Percentiles rank a stretch among this genome's conserved stretches.
Conservation (phyloP, 53 echinoderm and acorn worm species). For the Apostichopus leukothele region DNA sequence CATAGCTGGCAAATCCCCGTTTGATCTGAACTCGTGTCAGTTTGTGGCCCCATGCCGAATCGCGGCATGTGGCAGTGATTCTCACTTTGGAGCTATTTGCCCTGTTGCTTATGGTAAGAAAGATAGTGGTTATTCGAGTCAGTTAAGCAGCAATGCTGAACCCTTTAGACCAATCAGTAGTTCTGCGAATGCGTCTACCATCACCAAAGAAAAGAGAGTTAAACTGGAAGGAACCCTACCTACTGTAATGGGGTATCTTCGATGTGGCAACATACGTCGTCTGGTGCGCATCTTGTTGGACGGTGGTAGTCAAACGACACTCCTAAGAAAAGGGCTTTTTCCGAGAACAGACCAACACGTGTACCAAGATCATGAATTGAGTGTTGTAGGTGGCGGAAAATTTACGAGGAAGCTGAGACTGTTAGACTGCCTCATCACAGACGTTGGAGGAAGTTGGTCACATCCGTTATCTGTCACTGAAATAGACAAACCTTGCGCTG, state of each 20-base stretch:
- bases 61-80: constrained; percentile 58
- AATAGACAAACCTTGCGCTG: constrained; percentile 68
- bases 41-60: constrained; percentile 45
- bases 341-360: constrained; percentile 50
- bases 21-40: constrained; percentile 45
- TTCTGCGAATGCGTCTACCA: constrained; percentile 47
- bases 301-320: constrained; percentile 72
- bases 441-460: constrained; percentile 67
- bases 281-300: constrained; percentile 67
- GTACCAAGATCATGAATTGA: constrained; percentile 72
- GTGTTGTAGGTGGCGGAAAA: constrained; percentile 64
- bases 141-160: constrained; percentile 40
- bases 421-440: constrained; percentile 63
- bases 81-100: constrained; percentile 73
- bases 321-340: constrained; percentile 67
- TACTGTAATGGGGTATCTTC: constrained; percentile 69
- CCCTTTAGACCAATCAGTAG: constrained; percentile 36
- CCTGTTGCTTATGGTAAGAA: constrained; percentile 66
- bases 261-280: constrained; percentile 55
- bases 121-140: neutral
- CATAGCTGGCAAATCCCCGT: constrained; percentile 54
- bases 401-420: constrained; percentile 65
- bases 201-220: constrained; percentile 14
- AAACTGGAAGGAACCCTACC: constrained; percentile 61
- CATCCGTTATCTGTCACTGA: constrained; percentile 66